Conservation (phyloP, 2,113 vertebrate genomes). For the Neomonachus schauinslandi region DNA sequence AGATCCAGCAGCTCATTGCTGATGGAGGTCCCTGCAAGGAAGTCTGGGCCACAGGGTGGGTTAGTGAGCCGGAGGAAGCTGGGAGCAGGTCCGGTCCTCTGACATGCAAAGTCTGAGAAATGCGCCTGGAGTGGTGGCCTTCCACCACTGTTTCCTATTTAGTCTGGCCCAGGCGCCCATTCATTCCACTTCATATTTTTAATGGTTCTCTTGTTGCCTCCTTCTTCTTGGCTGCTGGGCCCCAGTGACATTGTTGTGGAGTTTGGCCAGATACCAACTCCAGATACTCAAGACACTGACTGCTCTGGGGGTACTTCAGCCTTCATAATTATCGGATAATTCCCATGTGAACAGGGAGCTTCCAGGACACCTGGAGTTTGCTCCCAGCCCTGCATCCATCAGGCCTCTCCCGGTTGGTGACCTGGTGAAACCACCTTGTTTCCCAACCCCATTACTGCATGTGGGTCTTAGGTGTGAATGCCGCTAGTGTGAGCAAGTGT, state of each 20-base stretch:
- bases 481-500: neutral
- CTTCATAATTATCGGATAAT: neutral
- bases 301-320: neutral
- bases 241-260: neutral
- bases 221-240: neutral
- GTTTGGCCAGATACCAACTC: neutral
- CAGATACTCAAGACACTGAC: neutral
- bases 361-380: neutral
- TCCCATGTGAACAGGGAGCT: neutral
- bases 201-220: neutral
- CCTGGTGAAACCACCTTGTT: neutral
- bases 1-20: conserved; percentile 68
- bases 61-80: rapidly evolving
- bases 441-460: rapidly evolving
- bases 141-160: rapidly evolving
- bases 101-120: neutral
- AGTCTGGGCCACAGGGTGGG: neutral
- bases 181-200: no score
- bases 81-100: no score
- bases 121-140: neutral
- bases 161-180: no score
- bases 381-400: neutral
- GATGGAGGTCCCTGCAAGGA: conserved; percentile 69
- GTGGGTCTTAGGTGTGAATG: rapidly evolving
- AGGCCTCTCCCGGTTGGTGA: neutral